Evolutionary conservation across 2,888 invertebrate species (phyloP).

Genomic region (Baronia brevicornis): DNA sequence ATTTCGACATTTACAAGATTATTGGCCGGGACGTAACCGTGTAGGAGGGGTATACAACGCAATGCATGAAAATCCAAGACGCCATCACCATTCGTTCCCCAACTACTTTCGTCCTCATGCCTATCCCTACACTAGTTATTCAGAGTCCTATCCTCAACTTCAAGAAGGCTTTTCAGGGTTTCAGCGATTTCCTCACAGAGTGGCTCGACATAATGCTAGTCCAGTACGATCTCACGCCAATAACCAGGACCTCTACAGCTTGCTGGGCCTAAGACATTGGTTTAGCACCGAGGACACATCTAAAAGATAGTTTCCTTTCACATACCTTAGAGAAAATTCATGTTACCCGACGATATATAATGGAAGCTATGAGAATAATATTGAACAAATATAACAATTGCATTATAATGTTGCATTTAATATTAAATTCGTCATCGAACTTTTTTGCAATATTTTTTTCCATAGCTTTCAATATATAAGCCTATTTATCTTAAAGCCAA

Average conservation of each 20-base stretch:
- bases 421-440: slow-evolving; percentile 15
- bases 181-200: slow-evolving; percentile 45
- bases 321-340: slow-evolving; percentile 53
- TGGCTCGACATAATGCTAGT: slow-evolving; percentile 39
- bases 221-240: slow-evolving; percentile 41
- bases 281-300: slow-evolving; percentile 64
- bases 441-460: slow-evolving; percentile 24
- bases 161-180: slow-evolving; percentile 43
- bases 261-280: slow-evolving; percentile 67
- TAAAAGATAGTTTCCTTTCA: slow-evolving; percentile 58
- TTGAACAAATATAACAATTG: slow-evolving; percentile 17
- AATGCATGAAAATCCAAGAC: slow-evolving; percentile 55
- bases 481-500: slow-evolving; percentile 75
- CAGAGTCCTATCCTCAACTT: slow-evolving; percentile 34
- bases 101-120: slow-evolving; percentile 46
- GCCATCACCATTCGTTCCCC: slow-evolving; percentile 64
- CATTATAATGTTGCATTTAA: slow-evolving; percentile 17
- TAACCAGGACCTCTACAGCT: slow-evolving; percentile 62
- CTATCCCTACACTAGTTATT: slow-evolving; percentile 31
- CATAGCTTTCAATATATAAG: slow-evolving; percentile 71
- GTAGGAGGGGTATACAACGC: slow-evolving; percentile 57
- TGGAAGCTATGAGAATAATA: slow-evolving; percentile 63
- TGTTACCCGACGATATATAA: slow-evolving; percentile 73
- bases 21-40: slow-evolving; percentile 58
- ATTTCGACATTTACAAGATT: slow-evolving; percentile 63